phyloP scores from a whole-genome alignment of 2,113 vertebrate species.

The Triplophysa tibetana region DNA sequence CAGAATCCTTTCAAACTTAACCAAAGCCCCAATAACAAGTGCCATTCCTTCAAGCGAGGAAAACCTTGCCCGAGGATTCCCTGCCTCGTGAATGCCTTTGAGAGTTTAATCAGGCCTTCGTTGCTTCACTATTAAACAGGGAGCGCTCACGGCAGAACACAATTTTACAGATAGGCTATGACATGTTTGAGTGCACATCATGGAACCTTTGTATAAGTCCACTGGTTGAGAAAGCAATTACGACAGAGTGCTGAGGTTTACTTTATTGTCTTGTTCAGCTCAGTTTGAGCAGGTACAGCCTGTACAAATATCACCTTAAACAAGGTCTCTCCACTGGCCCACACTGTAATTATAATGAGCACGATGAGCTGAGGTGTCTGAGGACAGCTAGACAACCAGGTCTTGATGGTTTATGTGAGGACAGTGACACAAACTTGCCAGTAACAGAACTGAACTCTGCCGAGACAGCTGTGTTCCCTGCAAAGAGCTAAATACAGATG shows the following conservation, averaged over 20 bases:
- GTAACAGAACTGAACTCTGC: not conserved
- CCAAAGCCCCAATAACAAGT: conserved; percentile 25
- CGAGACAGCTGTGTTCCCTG: not conserved
- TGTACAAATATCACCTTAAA: conserved; percentile 25
- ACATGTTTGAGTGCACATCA: conserved; percentile 40
- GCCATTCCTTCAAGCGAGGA: conserved; percentile 8
- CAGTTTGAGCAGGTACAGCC: conserved; percentile 20
- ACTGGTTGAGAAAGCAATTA: conserved; percentile 34
- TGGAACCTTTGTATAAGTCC: conserved; percentile 23
- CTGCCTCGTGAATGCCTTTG: conserved; percentile 33
- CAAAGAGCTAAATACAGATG: not conserved
- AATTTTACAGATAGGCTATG: conserved; percentile 34
- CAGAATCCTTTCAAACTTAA: conserved; percentile 22
- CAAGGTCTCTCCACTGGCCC: conserved; percentile 24
- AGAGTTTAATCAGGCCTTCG: conserved; percentile 42
- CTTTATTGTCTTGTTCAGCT: conserved; percentile 24
- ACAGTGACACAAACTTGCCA: not conserved
- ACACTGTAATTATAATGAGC: conserved; percentile 28
- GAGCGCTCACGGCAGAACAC: conserved; percentile 28
- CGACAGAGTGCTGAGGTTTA: conserved; percentile 3
- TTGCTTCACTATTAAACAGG: conserved; percentile 44
- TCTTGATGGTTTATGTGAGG: conserved; percentile 7
- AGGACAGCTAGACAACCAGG: not conserved
- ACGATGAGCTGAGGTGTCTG: not conserved
- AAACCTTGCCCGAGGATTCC: conserved; percentile 20